phyloP scores from a whole-genome alignment of 2,888 invertebrate species.

The Epirrita christyi region DNA sequence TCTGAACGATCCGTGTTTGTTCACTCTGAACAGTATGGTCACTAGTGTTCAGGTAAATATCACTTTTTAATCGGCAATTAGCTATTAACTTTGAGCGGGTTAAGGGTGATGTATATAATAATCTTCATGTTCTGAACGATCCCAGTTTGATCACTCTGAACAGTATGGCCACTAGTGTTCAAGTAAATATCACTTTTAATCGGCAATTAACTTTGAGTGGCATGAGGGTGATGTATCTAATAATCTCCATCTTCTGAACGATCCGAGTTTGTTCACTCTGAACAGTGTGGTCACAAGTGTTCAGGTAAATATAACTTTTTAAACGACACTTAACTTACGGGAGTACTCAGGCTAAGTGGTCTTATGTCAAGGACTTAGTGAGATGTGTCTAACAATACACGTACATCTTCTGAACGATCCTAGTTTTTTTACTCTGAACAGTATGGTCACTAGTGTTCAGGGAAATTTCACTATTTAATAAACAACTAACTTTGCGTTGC shows the following conservation, averaged over 20 bases:
- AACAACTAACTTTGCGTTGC: too few relatives aligned
- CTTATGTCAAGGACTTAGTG: too few relatives aligned
- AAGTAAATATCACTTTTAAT: too few relatives aligned
- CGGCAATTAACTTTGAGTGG: too few relatives aligned
- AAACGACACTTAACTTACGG: too few relatives aligned
- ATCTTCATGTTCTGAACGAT: slow-evolving; percentile 82
- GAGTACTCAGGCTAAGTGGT: too few relatives aligned
- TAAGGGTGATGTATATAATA: slow-evolving; percentile 87
- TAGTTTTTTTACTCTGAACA: slow-evolving; percentile 76
- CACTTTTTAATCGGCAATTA: too few relatives aligned
- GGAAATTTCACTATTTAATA: too few relatives aligned
- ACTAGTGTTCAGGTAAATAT: slow-evolving; percentile 65
- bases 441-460: slow-evolving; percentile 78
- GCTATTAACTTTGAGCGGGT: too few relatives aligned
- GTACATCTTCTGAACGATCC: slow-evolving; percentile 83
- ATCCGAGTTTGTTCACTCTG: slow-evolving; percentile 76
- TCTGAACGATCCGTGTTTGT: slow-evolving; percentile 79
- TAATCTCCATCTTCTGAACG: slow-evolving; percentile 84
- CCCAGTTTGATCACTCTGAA: slow-evolving; percentile 78
- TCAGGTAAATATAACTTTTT: slow-evolving; percentile 42
- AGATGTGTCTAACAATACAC: slow-evolving; percentile 87
- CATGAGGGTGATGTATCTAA: slow-evolving; percentile 88
- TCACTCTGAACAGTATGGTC: slow-evolving; percentile 78
- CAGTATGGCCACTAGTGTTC: slow-evolving; percentile 78
- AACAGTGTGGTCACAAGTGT: slow-evolving; percentile 80